phyloP scores from a whole-genome alignment of 2,113 vertebrate genomes.

The Propithecus coquereli region DNA sequence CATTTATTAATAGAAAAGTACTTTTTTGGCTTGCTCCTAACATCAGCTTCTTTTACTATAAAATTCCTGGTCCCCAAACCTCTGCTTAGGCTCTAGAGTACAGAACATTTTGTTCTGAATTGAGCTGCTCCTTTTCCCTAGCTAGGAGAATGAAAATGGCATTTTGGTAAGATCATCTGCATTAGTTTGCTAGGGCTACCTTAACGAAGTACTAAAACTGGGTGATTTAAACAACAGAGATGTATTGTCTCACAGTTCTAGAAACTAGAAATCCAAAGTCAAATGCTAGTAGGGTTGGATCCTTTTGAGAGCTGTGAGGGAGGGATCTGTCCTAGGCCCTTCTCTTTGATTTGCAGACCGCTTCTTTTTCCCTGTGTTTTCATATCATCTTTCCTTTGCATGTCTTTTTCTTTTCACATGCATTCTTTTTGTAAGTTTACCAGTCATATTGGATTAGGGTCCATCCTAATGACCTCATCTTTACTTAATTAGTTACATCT shows the following conservation, averaged over 20 bases:
- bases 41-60: background rate
- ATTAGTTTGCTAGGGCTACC: background rate
- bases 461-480: background rate
- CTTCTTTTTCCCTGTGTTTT: background rate
- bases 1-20: background rate
- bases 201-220: background rate
- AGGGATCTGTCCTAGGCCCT: background rate
- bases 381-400: background rate
- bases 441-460: accelerated
- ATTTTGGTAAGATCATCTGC: background rate
- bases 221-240: background rate
- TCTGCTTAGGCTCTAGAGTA: background rate
- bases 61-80: background rate
- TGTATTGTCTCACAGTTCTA: background rate
- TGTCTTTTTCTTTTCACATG: background rate
- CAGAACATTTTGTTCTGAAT: background rate
- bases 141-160: background rate
- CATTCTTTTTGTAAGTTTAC: background rate
- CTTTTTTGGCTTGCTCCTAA: background rate
- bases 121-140: background rate
- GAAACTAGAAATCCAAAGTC: background rate
- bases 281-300: background rate
- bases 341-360: background rate
- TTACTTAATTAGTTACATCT: background rate
- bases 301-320: background rate